Evolutionary conservation across 2,888 invertebrate species (phyloP), one percentile per base, ranked within the genome.

Genomic region (Eledona agricola): DNA sequence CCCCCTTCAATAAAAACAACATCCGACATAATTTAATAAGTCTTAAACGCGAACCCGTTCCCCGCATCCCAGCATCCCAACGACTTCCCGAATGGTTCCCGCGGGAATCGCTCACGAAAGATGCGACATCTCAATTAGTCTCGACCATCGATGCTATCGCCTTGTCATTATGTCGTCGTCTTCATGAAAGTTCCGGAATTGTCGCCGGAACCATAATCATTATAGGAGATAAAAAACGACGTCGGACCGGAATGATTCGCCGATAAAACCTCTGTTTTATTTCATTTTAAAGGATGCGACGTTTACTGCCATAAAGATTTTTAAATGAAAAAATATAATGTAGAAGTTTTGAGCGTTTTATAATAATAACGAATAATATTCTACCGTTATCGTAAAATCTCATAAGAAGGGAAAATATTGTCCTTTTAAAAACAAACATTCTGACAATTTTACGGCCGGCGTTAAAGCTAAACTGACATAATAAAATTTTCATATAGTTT

Each of bases 191-290:
- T 29, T 29, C n/a, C 13, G 12, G 5, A 13, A 29, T 29, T 12
- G n/a, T 13, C 12, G 29, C 29, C 29, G 9, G 17, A 28, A 43
- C 17, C 28, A 25, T 20, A 34, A 51, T 51, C 26, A 42, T 51
- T 43, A 51, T 51, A 34, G 37, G 20, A 29, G 28, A 42, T 42
- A 40, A 51, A 51, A 42, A 43, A 51, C 35, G 31, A 43, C 43
- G 34, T 9, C 42, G 11, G 10, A n/a, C 26, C 17, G 29, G 38
- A 29, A 26, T 43, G 20, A 51, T 42, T 51, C 28, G 42, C 28
- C 52, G 43, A 53, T 58, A 56, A 58, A 58, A 50, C 47, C 22
- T 38, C 31, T 38, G 49, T 37, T 58, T 58, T 58, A 58, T 58
- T 26, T 29, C 46, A 38, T 51, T 56, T 58, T 56, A 58, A 58